A percentile compares a stretch with the other conserved stretches of the same genome.
phyloP scores from a whole-genome alignment of 2,797 vertebrate genomes.

The Chaetophractus vellerosus region DNA sequence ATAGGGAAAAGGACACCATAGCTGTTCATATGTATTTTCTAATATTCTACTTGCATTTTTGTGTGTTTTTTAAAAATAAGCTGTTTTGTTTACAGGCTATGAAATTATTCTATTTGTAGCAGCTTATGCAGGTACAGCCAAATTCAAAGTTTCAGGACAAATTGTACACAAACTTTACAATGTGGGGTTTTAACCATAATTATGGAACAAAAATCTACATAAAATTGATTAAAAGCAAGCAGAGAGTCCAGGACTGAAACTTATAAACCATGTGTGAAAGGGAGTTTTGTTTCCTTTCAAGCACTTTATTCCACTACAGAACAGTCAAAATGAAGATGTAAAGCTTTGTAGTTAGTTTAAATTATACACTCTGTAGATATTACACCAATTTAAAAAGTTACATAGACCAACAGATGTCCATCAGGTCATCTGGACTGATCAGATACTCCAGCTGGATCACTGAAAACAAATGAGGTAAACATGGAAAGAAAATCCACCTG shows the following conservation, averaged over 20 bases:
- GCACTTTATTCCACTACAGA: constrained; percentile 92
- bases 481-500: constrained; percentile 91
- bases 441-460: constrained; percentile 88
- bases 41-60: neutral
- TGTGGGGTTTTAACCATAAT: constrained; percentile 94
- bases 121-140: constrained; percentile 95
- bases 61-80: constrained; percentile 16
- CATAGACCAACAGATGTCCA: constrained; percentile 93
- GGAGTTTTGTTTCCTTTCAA: constrained; percentile 90
- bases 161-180: constrained; percentile 95
- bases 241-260: constrained; percentile 92
- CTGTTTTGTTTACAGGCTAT: constrained; percentile 90
- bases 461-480: constrained; percentile 90
- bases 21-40: neutral
- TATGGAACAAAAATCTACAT: constrained; percentile 94
- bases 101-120: constrained; percentile 93
- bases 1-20: neutral
- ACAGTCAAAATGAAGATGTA: constrained; percentile 91
- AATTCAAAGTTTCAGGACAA: constrained; percentile 94
- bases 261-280: constrained; percentile 90
- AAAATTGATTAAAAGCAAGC: constrained; percentile 96
- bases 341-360: constrained; percentile 96
- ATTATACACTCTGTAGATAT: constrained; percentile 97
- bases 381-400: constrained; percentile 95
- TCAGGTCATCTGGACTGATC: constrained; percentile 92